Evolutionary conservation across 1,140 invertebrate species (phyloP), one percentile per base, ranked within the genome.

Genomic region (Myzus persicae): DNA sequence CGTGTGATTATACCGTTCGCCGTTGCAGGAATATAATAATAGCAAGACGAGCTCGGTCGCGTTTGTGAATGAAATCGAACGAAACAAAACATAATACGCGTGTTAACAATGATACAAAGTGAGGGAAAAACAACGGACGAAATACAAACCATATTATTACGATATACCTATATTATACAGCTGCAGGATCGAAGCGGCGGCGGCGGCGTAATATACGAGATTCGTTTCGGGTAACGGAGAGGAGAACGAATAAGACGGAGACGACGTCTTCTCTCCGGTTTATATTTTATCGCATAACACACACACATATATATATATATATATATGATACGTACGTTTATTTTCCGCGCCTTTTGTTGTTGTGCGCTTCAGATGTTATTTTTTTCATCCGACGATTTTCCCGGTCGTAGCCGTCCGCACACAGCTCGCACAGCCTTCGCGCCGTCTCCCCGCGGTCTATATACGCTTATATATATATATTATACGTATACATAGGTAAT

Each of bases 211-310:
- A 88, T 59, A 59, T 54, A 59, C 44, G 42, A 48, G 38, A 93
- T 93, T 93, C 67, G 91, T 93, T 93, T 93, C 91, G 91, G 91
- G 46, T 93, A 54, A 84, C 76, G 44, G 6, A 38, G 36, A 84
- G 36, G 76, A 93, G 44, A 84, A 93, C 91, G 46, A 46, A n/a
- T n/a, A n/a, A 42, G 42, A 42, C 44, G 46, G n/a, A n/a, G n/a
- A 46, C 46, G 14, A 18, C 14, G 91, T 44, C 38, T 36, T 87
- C 84, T 46, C 84, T 87, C 40, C 40, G 31, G 2, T 20, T 84
- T 87, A n/a, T 87, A n/a, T 88, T 48, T 36, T n/a, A 67, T 81
- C 26, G 6, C 20, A 40, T 90, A 31, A 14, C 14, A 20, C 14
- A 48, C 14, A 48, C 46, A 3, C 4, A 48, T 18, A 46, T 11